phyloP scores from a whole-genome alignment of 2,113 vertebrate genomes.

The Erythrolamprus reginae region DNA sequence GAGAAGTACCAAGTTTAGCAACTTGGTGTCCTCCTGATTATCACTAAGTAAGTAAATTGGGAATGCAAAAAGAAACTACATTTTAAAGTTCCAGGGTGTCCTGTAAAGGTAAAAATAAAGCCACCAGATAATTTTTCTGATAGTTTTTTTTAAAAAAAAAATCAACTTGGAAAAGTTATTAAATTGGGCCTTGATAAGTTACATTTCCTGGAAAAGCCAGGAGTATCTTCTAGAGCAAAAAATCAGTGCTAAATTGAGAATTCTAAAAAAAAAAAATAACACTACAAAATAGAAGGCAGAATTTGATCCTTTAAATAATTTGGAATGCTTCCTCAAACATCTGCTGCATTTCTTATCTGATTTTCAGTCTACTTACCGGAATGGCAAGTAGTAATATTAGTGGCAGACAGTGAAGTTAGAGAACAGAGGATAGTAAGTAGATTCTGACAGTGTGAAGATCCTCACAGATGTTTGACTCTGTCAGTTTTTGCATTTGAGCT shows the following conservation, averaged over 20 bases:
- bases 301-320: neutral
- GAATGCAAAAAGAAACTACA: neutral
- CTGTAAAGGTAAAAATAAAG: neutral
- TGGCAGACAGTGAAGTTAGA: neutral
- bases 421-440: neutral
- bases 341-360: neutral
- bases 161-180: neutral
- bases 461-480: neutral
- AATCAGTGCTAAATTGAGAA: neutral
- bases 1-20: neutral
- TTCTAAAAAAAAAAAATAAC: neutral
- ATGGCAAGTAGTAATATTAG: neutral
- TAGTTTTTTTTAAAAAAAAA: neutral
- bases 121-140: neutral
- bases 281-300: neutral
- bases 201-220: neutral
- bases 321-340: neutral
- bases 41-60: neutral
- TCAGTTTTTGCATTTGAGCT: neutral
- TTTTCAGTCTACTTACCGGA: neutral
- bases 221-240: neutral
- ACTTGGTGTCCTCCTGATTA: neutral
- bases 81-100: neutral
- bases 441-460: neutral
- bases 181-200: neutral